Base-by-base conservation (phyloP, 2,888 invertebrate species). In the Leptopilina syphax region DNA sequence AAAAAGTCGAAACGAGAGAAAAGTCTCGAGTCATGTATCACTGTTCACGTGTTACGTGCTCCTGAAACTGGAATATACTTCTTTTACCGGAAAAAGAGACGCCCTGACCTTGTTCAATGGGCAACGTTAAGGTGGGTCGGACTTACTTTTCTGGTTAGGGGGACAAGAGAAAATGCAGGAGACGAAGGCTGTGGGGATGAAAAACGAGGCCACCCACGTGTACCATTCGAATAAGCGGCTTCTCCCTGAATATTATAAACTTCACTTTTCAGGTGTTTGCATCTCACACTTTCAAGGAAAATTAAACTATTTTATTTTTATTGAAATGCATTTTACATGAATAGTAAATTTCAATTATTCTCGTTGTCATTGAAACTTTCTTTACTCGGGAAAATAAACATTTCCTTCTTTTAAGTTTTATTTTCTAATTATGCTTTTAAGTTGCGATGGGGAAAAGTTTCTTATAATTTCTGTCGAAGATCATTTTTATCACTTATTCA, bases 161-260 rank as follows among this genome's bases (percentile, higher is more conserved):
- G 77, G 65, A 67, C 44, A 54, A 12, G 68, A 68, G 77, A 54
- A 54, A 50, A 66, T 66, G 34, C 54, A 41, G n/a, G n/a, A 27
- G 65, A 44, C 47, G 76, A 65, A 76, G 76, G 73, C 27, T 76
- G 18, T 44, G 44, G 41, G 44, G 63, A 41, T 63, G 67, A 54
- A 78, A 70, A 68, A 78, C 57, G 78, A 78, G 78, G 78, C 18
- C 78, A 70, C 54, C 67, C 68, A 78, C 78, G 78, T 78, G 60
- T 57, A 50, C 41, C 41, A 41, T 54, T 67, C 9, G 13, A 68
- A 34, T 34, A 12, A 63, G 44, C 12, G 44, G 66, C 60, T 27
- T 47, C 50, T 12, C 68, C 60, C 34, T 65, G 78, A 44, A 76
- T 65, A 80, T 63, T 60, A 77, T 60, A 78, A 68, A 24, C 54